phyloP scores from a whole-genome alignment of 2,113 vertebrate species.

The Ibidorhyncha struthersii region DNA sequence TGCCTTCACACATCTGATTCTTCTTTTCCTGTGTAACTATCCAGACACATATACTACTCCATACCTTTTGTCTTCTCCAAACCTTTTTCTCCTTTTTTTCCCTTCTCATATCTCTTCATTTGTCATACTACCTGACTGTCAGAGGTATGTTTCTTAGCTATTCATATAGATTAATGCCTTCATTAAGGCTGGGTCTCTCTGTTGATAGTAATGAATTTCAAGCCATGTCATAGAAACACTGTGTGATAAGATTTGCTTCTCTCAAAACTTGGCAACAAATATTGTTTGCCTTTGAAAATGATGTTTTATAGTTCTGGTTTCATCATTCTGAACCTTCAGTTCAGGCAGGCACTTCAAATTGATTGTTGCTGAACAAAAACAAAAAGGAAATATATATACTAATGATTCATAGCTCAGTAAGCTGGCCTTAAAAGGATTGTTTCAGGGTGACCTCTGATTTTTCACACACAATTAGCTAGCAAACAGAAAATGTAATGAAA shows the following conservation, averaged over 20 bases:
- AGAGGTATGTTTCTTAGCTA: background rate
- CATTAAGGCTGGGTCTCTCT: background rate
- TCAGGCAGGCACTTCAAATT: background rate
- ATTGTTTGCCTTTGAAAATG: background rate
- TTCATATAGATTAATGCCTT: background rate
- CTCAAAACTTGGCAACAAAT: background rate
- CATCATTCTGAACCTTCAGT: background rate
- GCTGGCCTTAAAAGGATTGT: background rate
- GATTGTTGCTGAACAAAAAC: background rate
- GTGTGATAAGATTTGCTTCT: background rate
- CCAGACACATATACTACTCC: background rate
- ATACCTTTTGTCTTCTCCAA: background rate
- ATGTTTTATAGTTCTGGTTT: slow-evolving; percentile 19
- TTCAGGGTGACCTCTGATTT: slow-evolving; percentile 35
- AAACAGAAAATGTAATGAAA: slow-evolving; percentile 24
- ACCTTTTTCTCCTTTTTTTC: background rate
- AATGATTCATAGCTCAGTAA: slow-evolving; percentile 22
- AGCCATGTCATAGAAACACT: background rate
- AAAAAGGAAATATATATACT: background rate
- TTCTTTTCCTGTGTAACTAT: background rate
- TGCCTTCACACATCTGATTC: background rate
- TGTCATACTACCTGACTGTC: background rate
- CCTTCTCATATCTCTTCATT: background rate
- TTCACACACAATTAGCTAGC: slow-evolving; percentile 24
- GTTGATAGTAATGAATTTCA: background rate